Evolutionary conservation across 2,888 invertebrate species (phyloP), one percentile per base, ranked within the genome.

Genomic region (Electrophaes corylata): DNA sequence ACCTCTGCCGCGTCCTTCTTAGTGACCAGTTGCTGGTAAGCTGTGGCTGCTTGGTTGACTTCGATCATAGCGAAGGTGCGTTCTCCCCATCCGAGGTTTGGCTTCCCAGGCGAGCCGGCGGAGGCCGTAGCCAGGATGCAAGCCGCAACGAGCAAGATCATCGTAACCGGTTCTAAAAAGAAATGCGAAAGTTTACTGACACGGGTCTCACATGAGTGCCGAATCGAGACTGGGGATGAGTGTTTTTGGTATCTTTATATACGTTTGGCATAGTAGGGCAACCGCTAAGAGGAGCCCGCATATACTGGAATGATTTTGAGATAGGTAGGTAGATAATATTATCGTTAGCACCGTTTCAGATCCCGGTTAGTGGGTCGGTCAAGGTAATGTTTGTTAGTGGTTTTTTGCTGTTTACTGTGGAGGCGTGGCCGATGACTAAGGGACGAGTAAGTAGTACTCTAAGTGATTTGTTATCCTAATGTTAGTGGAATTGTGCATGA

Each of bases 11-110:
- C 82, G 18, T 91, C 91, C 14, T 71, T 79, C 53, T 80, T 79
- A 1, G 72, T 87, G 16, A 91, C 91, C 33, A 91, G 81, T 69
- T 91, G 91, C 73, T 91, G 90, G 71, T 91, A 91, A 0, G 91
- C 91, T 2, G 91, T 91, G 12, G 91, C 91, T 8, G 91, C 91
- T 68, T 91, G 91, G 69, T 89, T 91, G 60, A 91, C 91, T 71
- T 91, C 91, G 18, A 91, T 78, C 65, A 91, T 86, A 4, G 90
- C 86, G 75, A 91, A 91, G 62, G 83, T 84, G 40, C 91, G 77
- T 64, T 91, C 91, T 0, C 91, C 91, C 91, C 91, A 91, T 62
- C 91, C 91, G 29, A 91, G 75, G 57, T 79, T 79, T 0, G 91
- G 88, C 59, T 83, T 87, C 19, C 91, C 91, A 0, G 91, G 91